These are phyloP conservation scores for Drosophila tropicalis DNA, from an alignment of 1,140 invertebrate genomes.

Conservation along the genomic window DNA sequence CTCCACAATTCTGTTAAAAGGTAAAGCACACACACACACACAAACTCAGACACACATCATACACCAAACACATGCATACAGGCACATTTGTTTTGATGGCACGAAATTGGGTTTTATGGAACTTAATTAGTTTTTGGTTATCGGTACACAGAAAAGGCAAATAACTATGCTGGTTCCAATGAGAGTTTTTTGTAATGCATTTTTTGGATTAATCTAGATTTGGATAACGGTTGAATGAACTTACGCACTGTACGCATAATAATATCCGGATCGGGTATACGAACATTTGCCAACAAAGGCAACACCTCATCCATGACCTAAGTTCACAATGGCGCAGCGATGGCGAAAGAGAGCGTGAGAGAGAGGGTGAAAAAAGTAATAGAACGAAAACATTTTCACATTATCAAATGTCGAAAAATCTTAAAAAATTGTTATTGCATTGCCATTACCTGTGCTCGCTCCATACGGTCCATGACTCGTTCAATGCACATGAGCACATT, in stretches of 20 bases:
- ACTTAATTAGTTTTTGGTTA: slow-evolving; percentile 61
- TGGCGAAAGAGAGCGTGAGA: neutral
- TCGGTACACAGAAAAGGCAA: slow-evolving; percentile 15
- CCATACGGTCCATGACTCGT: slow-evolving; percentile 91
- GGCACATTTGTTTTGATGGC: neutral
- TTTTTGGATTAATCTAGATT: neutral
- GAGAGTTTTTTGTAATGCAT: neutral
- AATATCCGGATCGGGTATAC: slow-evolving; percentile 93
- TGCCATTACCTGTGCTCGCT: slow-evolving; percentile 87
- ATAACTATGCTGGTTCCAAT: slow-evolving; percentile 9
- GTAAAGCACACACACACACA: neutral
- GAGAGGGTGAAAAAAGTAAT: neutral
- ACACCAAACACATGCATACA: neutral
- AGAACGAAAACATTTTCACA: slow-evolving; percentile 13
- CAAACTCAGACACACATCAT: neutral
- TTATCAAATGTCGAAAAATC: slow-evolving; percentile 2
- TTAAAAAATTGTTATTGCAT: neutral
- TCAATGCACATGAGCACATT: slow-evolving; percentile 91
- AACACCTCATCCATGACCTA: slow-evolving; percentile 95
- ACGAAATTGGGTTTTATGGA: slow-evolving; percentile 39
- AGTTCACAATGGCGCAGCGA: too few species aligned
- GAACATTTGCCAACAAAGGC: slow-evolving; percentile 94
- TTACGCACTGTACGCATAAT: slow-evolving; percentile 92
- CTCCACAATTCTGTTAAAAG: slow-evolving; percentile 8
- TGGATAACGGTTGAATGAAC: slow-evolving; percentile 82